phyloP scores from a whole-genome alignment of 1,140 invertebrate species.

The Hyles vespertilio region DNA sequence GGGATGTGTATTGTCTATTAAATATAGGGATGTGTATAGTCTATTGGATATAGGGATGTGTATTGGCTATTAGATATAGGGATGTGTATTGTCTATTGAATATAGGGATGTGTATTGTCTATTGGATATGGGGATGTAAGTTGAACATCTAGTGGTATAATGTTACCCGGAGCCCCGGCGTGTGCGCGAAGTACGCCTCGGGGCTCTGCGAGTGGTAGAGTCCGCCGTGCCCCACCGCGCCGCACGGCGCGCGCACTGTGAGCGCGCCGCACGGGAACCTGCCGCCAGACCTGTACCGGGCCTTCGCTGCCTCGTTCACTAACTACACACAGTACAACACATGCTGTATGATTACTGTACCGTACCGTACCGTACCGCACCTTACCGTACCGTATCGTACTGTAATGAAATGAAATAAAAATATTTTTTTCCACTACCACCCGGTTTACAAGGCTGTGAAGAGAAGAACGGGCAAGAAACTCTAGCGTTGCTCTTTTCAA shows the following conservation, averaged over 20 bases:
- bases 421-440: too few species aligned
- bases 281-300: constrained; percentile 94
- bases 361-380: too few species aligned
- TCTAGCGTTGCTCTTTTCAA: too few species aligned
- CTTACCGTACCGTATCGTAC: too few species aligned
- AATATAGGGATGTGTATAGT: too few species aligned
- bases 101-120: too few species aligned
- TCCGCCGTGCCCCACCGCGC: constrained; percentile 93
- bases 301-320: constrained; percentile 95
- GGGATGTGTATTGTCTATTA: too few species aligned
- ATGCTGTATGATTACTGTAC: too few species aligned
- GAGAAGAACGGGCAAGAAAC: too few species aligned
- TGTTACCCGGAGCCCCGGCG: constrained; percentile 92
- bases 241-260: constrained; percentile 93
- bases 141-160: neutral
- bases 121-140: neutral
- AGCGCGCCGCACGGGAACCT: constrained; percentile 93
- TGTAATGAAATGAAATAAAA: too few species aligned
- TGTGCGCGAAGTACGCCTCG: constrained; percentile 98
- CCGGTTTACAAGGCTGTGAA: too few species aligned
- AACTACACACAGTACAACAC: too few species aligned
- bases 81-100: neutral
- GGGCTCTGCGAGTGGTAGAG: constrained; percentile 99
- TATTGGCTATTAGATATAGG: neutral
- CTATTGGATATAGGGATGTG: neutral